Evolutionary conservation across 2,113 vertebrate species (phyloP).

Genomic region (Bombycilla garrulus): DNA sequence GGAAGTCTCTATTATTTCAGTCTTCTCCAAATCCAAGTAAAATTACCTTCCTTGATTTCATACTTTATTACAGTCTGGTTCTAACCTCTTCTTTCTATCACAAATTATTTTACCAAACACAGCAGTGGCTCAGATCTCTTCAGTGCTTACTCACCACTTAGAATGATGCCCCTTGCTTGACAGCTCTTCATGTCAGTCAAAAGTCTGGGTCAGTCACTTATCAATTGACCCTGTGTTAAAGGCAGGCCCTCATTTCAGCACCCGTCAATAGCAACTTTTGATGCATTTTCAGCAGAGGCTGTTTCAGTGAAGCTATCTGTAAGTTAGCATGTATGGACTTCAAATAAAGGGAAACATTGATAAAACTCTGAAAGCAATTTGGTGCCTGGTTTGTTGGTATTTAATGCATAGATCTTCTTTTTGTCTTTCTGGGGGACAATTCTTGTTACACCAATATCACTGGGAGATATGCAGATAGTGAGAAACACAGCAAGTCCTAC

Average conservation of each 20-base stretch:
- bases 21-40: background rate
- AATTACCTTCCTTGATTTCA: background rate
- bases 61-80: background rate
- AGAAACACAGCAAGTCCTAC: background rate
- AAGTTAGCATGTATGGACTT: background rate
- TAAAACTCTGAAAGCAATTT: background rate
- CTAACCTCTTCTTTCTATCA: background rate
- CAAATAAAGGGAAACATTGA: constrained; percentile 29
- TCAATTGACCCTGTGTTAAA: constrained; percentile 79
- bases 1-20: background rate
- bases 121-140: background rate
- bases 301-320: constrained; percentile 36
- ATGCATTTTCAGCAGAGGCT: constrained; percentile 58
- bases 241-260: constrained; percentile 74
- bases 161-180: constrained; percentile 60
- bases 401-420: background rate
- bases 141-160: constrained; percentile 11
- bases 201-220: constrained; percentile 78
- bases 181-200: constrained; percentile 75
- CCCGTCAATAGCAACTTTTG: constrained; percentile 75
- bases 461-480: background rate
- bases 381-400: background rate
- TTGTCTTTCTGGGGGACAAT: background rate
- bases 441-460: background rate
- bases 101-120: background rate